phyloP scores from a whole-genome alignment of 2,888 invertebrate species.

The Ptilodon capucinus region DNA sequence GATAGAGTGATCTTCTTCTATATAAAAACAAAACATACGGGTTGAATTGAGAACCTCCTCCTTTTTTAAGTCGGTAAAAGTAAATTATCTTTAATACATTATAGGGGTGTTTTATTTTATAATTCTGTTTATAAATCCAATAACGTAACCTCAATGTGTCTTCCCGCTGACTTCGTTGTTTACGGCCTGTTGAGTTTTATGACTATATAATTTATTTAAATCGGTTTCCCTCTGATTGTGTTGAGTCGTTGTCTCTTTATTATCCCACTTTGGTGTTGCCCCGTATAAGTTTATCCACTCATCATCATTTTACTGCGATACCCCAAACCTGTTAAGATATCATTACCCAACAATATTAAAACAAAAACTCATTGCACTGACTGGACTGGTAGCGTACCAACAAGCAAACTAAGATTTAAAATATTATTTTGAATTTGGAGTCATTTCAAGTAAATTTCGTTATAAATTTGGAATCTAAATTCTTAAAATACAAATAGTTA shows the following conservation, averaged over 20 bases:
- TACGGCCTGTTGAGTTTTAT: conserved; percentile 47
- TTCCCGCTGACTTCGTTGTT: conserved; percentile 10
- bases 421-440: no score
- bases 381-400: no score
- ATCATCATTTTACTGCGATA: background rate
- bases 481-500: no score
- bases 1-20: no score
- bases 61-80: no score
- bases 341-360: no score
- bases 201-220: conserved; percentile 38
- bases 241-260: conserved; percentile 10
- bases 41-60: no score
- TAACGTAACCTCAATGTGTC: conserved; percentile 8
- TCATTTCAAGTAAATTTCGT: background rate
- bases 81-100: no score
- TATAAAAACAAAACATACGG: no score
- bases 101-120: no score
- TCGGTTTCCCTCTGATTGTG: conserved; percentile 15
- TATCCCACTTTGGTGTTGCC: conserved; percentile 4
- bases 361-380: no score
- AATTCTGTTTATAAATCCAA: background rate
- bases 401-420: no score
- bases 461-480: background rate
- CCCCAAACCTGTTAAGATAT: background rate
- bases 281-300: background rate